Evolutionary conservation across 2,888 invertebrate genomes (phyloP), one percentile per base, ranked within the genome.

Genomic region (Pharmacophagus antenor): DNA sequence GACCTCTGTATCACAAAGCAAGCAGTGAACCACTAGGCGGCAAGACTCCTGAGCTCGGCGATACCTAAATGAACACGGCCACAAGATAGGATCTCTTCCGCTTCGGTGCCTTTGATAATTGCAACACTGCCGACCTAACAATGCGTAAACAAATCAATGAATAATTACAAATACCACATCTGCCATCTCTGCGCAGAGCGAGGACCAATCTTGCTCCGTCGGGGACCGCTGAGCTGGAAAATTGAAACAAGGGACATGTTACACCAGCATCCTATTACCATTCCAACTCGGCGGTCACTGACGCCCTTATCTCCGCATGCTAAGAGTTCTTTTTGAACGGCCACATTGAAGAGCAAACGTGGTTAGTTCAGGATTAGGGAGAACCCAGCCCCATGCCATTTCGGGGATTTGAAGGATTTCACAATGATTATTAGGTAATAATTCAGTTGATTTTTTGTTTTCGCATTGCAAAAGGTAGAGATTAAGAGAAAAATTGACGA

Each of bases 201-300:
- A 12, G 47, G 37, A 46, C 61, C 77, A 80, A 84, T 84, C 81
- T 74, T 81, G 48, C 70, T 63, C 62, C 75, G 87, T 82, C 80
- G 76, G 75, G 75, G 80, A 63, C 73, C 86, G 72, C 70, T 84
- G 86, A 73, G 67, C 84, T 72, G 88, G 88, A 88, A 89, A 89
- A 89, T 89, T 88, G 84, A 82, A 85, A 85, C 79, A 75, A 79
- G 79, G 81, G 74, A 68, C 62, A 52, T 37, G 37, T 47, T 47
- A 58, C 47, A 53, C 47, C 31, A 55, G 62, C 51, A 51, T 53
- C 51, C 27, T 62, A 50, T 59, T 47, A 57, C 46, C 27, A 46
- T 15, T 10, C 31, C 44, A 22, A 46, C 31, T 20, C 6, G 37
- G 25, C 58, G 48, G 17, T 41, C 22, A 20, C 12, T 12, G 37